Evolutionary conservation across 2,797 vertebrate species (phyloP).

Genomic region (Macroramphosus scolopax): DNA sequence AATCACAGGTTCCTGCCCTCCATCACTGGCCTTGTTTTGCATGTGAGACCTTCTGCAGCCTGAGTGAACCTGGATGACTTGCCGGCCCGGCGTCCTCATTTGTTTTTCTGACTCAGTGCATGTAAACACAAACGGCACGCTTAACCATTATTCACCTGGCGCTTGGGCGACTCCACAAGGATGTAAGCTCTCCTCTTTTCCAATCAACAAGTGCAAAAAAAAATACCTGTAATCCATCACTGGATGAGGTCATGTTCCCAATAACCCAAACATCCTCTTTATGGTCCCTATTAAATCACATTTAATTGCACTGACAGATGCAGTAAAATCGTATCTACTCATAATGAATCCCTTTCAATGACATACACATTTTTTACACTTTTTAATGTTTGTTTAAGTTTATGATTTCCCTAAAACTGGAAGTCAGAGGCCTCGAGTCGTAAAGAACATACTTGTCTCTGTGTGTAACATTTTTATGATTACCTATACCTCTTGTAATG

Average conservation of each 20-base stretch:
- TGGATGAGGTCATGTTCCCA: too few relatives aligned
- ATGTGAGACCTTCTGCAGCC: slow-evolving; percentile 24
- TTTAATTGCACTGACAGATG: slow-evolving; percentile 49
- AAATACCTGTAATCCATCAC: too few relatives aligned
- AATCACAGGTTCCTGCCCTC: background rate
- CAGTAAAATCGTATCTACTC: slow-evolving; percentile 65
- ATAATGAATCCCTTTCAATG: slow-evolving; percentile 53
- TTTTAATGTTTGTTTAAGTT: slow-evolving; percentile 62
- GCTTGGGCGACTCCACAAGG: too few relatives aligned
- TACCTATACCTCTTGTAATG: slow-evolving; percentile 36
- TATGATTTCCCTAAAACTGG: slow-evolving; percentile 71
- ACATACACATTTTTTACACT: slow-evolving; percentile 39
- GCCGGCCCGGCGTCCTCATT: slow-evolving; percentile 53
- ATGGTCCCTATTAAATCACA: slow-evolving; percentile 56
- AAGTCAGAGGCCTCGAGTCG: slow-evolving; percentile 54
- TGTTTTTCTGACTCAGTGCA: slow-evolving; percentile 50
- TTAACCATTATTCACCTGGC: slow-evolving; percentile 7
- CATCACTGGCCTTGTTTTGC: slow-evolving; percentile 32
- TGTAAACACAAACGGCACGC: slow-evolving; percentile 9
- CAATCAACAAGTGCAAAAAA: too few relatives aligned
- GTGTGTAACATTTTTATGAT: slow-evolving; percentile 58
- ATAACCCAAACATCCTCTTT: slow-evolving; percentile 44
- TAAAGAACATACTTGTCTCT: slow-evolving; percentile 58
- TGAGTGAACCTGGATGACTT: slow-evolving; percentile 57
- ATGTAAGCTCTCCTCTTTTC: too few relatives aligned